Evolutionary conservation across 2,797 vertebrate species (phyloP).

Genomic region (Oreortyx pictus): DNA sequence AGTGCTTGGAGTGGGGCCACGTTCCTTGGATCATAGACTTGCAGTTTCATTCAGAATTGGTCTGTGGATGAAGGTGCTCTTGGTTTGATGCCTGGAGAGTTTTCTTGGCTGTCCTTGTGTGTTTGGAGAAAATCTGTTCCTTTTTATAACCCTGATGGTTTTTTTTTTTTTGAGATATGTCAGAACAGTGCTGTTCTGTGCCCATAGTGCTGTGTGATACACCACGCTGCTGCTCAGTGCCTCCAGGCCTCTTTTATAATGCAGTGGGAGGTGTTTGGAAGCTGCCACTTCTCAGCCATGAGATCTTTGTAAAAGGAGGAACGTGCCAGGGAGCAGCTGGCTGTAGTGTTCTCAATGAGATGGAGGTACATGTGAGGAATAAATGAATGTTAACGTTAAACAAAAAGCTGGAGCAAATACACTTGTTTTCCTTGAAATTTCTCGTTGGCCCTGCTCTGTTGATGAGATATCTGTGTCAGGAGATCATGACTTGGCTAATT

Average conservation of each 20-base stretch:
- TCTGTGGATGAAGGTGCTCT: background rate
- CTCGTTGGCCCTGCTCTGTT: background rate
- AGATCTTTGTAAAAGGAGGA: background rate
- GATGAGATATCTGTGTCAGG: background rate
- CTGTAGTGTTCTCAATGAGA: background rate
- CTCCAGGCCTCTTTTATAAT: background rate
- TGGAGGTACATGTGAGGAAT: background rate
- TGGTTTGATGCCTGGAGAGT: no score
- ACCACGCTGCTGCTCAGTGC: background rate
- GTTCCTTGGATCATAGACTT: background rate
- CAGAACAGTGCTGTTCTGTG: background rate
- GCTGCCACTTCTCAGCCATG: background rate
- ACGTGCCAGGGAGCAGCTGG: background rate
- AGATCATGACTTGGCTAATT: background rate
- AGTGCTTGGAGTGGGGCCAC: background rate
- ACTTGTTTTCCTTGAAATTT: background rate
- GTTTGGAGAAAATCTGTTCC: background rate
- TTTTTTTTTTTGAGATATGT: background rate
- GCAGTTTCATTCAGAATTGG: background rate
- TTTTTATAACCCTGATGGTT: background rate
- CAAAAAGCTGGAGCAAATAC: background rate
- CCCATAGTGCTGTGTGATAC: background rate
- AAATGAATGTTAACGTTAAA: background rate
- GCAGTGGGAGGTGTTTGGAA: slow-evolving; percentile 3
- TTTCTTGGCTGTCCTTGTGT: background rate